phyloP scores from a whole-genome alignment of 2,888 invertebrate genomes.

The Epirrita christyi region DNA sequence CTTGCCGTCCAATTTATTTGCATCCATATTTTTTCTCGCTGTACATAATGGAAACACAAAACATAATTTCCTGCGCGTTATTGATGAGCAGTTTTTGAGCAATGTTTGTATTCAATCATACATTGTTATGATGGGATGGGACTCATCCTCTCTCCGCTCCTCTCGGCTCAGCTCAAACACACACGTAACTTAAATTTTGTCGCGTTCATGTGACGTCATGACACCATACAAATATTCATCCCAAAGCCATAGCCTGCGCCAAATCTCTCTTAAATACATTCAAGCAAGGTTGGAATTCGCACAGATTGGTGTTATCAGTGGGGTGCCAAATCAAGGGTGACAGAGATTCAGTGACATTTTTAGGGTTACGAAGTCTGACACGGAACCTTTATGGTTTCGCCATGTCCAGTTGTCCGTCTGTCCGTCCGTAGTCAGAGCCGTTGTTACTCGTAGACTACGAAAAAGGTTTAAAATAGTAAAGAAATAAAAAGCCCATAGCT shows the following conservation, averaged over 20 bases:
- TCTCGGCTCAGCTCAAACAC: not conserved
- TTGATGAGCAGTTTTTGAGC: slow-evolving; percentile 24
- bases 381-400: too few species aligned
- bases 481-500: too few species aligned
- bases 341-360: slow-evolving; percentile 30
- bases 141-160: slow-evolving; percentile 1
- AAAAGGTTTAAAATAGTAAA: too few species aligned
- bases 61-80: slow-evolving; percentile 7
- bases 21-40: not conserved
- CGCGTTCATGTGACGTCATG: slow-evolving; percentile 50
- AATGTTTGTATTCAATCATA: slow-evolving; percentile 47
- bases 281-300: slow-evolving; percentile 17
- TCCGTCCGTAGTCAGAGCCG: too few species aligned
- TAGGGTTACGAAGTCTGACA: too few species aligned
- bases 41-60: not conserved
- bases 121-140: slow-evolving; percentile 42
- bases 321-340: slow-evolving; percentile 28
- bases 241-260: slow-evolving; percentile 4
- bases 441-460: too few species aligned
- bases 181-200: slow-evolving; percentile 58
- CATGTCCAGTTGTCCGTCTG: too few species aligned
- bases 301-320: not conserved
- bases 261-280: not conserved
- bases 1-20: not conserved
- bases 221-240: slow-evolving; percentile 45